phyloP scores from a whole-genome alignment of 2,113 vertebrate species.

The Chlamydotis undulata region DNA sequence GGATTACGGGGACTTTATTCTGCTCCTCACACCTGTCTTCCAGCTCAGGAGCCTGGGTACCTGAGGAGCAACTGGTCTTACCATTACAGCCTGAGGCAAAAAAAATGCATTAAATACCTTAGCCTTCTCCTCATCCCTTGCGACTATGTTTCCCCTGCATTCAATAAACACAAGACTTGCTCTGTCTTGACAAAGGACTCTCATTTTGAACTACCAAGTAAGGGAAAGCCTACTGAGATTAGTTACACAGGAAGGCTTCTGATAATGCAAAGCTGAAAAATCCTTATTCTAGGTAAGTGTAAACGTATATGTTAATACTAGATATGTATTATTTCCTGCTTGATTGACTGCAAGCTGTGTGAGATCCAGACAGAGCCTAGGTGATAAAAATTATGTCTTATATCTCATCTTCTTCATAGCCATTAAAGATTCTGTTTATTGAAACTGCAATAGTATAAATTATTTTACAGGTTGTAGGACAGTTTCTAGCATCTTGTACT shows the following conservation, averaged over 20 bases:
- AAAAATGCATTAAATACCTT: background rate
- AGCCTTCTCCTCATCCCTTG: background rate
- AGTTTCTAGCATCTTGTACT: background rate
- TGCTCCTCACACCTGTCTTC: background rate
- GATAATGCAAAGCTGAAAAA: background rate
- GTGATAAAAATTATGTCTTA: background rate
- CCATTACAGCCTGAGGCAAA: background rate
- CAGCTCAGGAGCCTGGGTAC: rapidly evolving
- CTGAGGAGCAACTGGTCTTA: rapidly evolving
- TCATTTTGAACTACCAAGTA: background rate
- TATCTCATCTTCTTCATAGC: background rate
- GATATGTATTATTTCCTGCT: background rate
- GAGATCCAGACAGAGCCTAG: background rate
- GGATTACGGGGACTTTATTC: background rate
- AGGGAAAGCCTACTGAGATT: background rate
- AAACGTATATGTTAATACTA: background rate
- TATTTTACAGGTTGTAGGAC: background rate
- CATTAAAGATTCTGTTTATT: slow-evolving; percentile 2
- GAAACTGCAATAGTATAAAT: background rate
- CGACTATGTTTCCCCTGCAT: rapidly evolving
- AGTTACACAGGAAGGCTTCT: background rate
- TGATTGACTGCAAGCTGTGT: background rate
- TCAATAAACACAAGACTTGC: background rate
- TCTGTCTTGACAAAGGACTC: background rate
- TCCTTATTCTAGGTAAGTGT: background rate